These are phyloP conservation scores for Stigmatopora nigra DNA, from an alignment of 2,113 vertebrate genomes.

Conservation along the genomic window DNA sequence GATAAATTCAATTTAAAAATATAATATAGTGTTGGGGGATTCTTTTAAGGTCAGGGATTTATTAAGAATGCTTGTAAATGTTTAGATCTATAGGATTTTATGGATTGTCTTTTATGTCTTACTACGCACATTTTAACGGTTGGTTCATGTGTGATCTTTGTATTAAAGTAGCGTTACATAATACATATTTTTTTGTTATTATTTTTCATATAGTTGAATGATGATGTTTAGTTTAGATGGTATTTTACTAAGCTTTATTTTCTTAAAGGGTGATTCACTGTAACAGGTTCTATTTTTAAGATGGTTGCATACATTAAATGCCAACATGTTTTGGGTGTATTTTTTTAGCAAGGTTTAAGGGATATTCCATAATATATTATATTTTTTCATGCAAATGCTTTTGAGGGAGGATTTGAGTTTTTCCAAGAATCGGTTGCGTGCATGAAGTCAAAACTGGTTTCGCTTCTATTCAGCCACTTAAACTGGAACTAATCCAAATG, in stretches of 20 bases:
- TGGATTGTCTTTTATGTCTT: not conserved
- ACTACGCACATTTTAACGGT: not conserved
- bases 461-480: not conserved
- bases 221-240: not conserved
- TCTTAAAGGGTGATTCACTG: not conserved
- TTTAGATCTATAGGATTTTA: not conserved
- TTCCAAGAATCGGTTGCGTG: not conserved
- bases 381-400: not conserved
- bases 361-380: not conserved
- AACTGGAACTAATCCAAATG: not conserved
- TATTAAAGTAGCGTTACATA: not conserved
- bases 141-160: not conserved
- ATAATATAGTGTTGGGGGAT: not conserved
- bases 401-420: not conserved
- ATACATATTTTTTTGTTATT: not conserved
- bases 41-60: not conserved
- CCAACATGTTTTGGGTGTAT: not conserved
- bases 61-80: not conserved
- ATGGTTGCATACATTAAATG: not conserved
- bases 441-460: slow-evolving; percentile 6
- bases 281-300: not conserved
- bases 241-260: not conserved
- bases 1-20: not conserved
- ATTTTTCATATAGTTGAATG: not conserved
- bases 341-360: not conserved